These are phyloP conservation scores for Trachelus iudaicus DNA, from an alignment of 2,888 invertebrate genomes.

Conservation along the genomic window DNA sequence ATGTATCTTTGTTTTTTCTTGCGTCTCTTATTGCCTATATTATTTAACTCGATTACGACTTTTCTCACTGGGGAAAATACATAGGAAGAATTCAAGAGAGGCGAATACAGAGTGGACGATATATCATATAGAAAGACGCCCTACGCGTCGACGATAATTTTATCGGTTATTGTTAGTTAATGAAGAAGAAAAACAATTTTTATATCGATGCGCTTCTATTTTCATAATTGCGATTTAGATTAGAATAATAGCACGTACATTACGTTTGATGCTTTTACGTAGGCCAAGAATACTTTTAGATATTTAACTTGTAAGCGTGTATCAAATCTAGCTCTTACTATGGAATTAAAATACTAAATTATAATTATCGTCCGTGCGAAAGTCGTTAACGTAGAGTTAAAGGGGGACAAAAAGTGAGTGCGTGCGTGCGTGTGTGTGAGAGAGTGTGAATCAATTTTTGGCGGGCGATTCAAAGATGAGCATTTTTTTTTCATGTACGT, in stretches of 20 bases:
- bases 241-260: not conserved
- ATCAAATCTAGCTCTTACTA: not conserved
- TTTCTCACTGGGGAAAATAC: not conserved
- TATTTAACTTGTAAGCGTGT: not conserved
- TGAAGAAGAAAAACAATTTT: not conserved
- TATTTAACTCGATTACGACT: not conserved
- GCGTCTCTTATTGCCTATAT: not conserved
- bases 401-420: not conserved
- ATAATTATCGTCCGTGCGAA: not conserved
- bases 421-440: not conserved
- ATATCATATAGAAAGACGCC: not conserved
- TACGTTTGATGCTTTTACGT: slow-evolving; percentile 5
- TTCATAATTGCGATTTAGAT: not conserved
- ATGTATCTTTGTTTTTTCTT: not conserved
- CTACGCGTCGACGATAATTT: not conserved
- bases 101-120: not conserved
- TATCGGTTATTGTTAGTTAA: not conserved
- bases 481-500: slow-evolving; percentile 28
- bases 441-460: not conserved
- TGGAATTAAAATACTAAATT: not conserved
- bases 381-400: not conserved
- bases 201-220: slow-evolving; percentile 3
- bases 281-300: not conserved
- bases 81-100: not conserved
- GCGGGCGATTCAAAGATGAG: slow-evolving; percentile 18